Evolutionary conservation across 2,888 invertebrate species (phyloP).

Genomic region (Cistogaster globosa): DNA sequence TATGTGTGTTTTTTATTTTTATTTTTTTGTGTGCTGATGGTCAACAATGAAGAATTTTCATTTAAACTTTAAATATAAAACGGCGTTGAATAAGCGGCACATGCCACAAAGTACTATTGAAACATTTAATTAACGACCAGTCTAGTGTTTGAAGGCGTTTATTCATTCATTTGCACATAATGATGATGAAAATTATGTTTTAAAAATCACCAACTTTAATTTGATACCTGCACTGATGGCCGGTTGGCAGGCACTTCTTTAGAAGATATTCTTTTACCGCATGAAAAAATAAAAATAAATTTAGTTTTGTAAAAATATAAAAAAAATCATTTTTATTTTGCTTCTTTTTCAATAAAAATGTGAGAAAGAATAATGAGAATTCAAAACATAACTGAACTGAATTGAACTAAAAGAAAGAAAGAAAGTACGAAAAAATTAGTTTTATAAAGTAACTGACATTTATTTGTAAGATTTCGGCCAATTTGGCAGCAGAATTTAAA

Average conservation of each 20-base stretch:
- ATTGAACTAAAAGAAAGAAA: constrained; percentile 45
- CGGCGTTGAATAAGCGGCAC: constrained; percentile 37
- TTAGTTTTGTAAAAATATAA: too few relatives aligned
- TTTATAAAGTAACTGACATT: constrained; percentile 24
- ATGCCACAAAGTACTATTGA: constrained; percentile 49
- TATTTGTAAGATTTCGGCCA: constrained; percentile 51
- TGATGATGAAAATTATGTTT: constrained; percentile 23
- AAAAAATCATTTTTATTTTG: too few relatives aligned
- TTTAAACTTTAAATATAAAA: neutral
- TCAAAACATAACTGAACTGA: constrained; percentile 18
- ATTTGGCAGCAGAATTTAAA: constrained; percentile 50
- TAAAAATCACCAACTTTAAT: constrained; percentile 9
- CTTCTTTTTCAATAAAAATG: constrained; percentile 26
- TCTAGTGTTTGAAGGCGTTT: constrained; percentile 57
- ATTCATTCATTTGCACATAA: constrained; percentile 36
- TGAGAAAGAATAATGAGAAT: neutral
- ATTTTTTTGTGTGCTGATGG: constrained; percentile 25
- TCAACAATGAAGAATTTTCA: constrained; percentile 42
- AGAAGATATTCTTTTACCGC: neutral
- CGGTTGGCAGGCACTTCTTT: neutral
- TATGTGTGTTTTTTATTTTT: neutral
- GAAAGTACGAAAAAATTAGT: neutral
- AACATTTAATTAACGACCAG: constrained; percentile 55
- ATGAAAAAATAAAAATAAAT: constrained; percentile 6
- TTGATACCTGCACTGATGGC: constrained; percentile 34